phyloP scores from a whole-genome alignment of 2,113 vertebrate genomes.

The Malaclemys terrapin region DNA sequence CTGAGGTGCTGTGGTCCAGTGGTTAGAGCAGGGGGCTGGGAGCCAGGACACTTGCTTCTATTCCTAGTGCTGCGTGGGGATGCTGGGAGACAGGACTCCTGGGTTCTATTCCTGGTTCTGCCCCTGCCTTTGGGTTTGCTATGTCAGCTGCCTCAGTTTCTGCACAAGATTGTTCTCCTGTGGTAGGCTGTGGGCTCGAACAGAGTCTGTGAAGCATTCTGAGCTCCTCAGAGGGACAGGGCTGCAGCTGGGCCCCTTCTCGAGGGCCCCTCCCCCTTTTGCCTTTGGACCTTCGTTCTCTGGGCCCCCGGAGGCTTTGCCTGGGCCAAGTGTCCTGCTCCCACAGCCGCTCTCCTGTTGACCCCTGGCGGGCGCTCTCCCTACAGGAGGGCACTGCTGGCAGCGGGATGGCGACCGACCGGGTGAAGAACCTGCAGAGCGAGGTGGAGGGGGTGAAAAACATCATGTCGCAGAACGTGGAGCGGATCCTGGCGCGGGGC shows the following conservation, averaged over 20 bases:
- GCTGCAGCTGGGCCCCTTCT: not conserved
- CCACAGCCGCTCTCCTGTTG: not conserved
- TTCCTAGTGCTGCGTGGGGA: no score
- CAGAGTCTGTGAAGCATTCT: not conserved
- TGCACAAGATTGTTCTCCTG: not conserved
- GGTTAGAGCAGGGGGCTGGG: not conserved
- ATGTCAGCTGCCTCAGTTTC: not conserved
- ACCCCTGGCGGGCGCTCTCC: not conserved
- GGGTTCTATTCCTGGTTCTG: not conserved
- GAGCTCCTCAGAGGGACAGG: not conserved
- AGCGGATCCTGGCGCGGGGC: constrained; percentile 92
- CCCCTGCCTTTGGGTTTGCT: not conserved
- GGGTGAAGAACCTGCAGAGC: constrained; percentile 81
- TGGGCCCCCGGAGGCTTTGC: not conserved
- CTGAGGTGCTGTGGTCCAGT: not conserved
- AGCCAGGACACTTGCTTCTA: not conserved
- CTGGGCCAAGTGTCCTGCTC: no score
- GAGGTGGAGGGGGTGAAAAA: constrained; percentile 92
- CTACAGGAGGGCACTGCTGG: constrained; percentile 59
- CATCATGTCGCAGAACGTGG: constrained; percentile 95
- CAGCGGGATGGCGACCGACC: constrained; percentile 38
- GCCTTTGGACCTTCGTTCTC: not conserved
- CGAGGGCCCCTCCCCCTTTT: not conserved
- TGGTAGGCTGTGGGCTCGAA: not conserved
- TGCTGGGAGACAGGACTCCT: not conserved